phyloP scores from a whole-genome alignment of 2,888 invertebrate species.

The Aporophyla lueneburgensis region DNA sequence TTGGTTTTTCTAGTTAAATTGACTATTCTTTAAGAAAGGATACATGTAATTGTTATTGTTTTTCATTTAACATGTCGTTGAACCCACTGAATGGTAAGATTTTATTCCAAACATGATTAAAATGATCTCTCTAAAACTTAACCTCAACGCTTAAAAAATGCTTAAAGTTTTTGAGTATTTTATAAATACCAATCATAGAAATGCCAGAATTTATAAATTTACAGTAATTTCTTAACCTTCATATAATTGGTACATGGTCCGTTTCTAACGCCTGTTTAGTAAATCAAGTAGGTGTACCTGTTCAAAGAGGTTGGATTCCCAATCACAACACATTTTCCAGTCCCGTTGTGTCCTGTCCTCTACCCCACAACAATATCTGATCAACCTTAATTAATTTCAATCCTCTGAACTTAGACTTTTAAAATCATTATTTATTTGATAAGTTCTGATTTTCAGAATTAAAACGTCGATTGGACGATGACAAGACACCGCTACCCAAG shows the following conservation, averaged over 20 bases:
- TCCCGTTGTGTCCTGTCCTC: neutral
- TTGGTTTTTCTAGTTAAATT: neutral
- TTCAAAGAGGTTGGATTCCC: neutral
- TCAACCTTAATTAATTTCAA: neutral
- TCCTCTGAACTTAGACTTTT: neutral
- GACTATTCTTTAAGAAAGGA: neutral
- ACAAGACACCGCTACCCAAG: constrained; percentile 85
- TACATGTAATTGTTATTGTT: neutral
- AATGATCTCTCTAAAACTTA: constrained; percentile 54
- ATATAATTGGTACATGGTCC: neutral
- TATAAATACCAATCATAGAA: neutral
- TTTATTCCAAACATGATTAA: neutral
- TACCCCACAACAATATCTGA: neutral
- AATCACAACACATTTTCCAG: neutral
- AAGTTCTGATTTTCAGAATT: constrained; percentile 81
- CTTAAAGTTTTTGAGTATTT: constrained; percentile 24
- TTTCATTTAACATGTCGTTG: constrained; percentile 75
- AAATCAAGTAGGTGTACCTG: constrained; percentile 1
- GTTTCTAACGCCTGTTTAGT: neutral
- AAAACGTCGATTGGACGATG: constrained; percentile 85
- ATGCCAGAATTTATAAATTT: neutral
- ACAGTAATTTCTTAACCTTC: neutral
- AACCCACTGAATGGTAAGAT: constrained; percentile 84
- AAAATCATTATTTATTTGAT: neutral
- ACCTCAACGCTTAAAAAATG: constrained; percentile 64